Base-by-base conservation (phyloP, 2,888 invertebrate genomes). In the Elysia crispata region DNA sequence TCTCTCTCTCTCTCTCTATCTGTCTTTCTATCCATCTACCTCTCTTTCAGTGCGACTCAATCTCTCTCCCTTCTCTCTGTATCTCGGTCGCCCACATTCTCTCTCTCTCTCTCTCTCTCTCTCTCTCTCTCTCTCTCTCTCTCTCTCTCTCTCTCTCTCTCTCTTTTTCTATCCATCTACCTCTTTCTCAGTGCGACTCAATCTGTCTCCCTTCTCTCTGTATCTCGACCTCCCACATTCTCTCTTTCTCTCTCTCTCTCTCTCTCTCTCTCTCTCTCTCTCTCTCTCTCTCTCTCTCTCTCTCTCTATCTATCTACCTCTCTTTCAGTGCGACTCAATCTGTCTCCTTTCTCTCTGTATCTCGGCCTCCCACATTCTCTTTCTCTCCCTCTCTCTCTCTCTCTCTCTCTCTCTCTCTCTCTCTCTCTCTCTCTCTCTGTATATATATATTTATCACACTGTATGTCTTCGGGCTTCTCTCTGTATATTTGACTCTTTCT, bases 391-490 rank as follows among this genome's bases (percentile, higher is more conserved):
- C 6, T 60, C 15, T 60, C 15, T 8, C 5, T 8, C 15, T 15
- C 60, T 60, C 15, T 60, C 60, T 8, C 60, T 8, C 6, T 60
- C 5, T 8, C 5, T 60, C 15, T 15, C 60, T 60, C 60, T 60
- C 54, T 33, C 72, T 72, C 54, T 70, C 69, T 69, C 31, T 41
- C 49, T 70, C 70, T 70, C n/a, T n/a, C n/a, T n/a, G n/a, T n/a
- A n/a, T n/a, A n/a, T n/a, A n/a, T n/a, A n/a, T n/a, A n/a, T n/a
- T n/a, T n/a, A n/a, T n/a, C n/a, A n/a, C 41, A 41, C 11, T 6
- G 11, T 41, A 3, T 41, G 11, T 41, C 11, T 41, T 11, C 41
- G 13, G 13, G 13, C 11, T 41, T 3, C 41, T 41, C 3, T 11
- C 3, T 6, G 41, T 5, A 5, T 6, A 3, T 60, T 3, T 8